These are phyloP conservation scores for Rhagonycha fulva DNA, from an alignment of 2,888 invertebrate genomes.

Conservation along the genomic window DNA sequence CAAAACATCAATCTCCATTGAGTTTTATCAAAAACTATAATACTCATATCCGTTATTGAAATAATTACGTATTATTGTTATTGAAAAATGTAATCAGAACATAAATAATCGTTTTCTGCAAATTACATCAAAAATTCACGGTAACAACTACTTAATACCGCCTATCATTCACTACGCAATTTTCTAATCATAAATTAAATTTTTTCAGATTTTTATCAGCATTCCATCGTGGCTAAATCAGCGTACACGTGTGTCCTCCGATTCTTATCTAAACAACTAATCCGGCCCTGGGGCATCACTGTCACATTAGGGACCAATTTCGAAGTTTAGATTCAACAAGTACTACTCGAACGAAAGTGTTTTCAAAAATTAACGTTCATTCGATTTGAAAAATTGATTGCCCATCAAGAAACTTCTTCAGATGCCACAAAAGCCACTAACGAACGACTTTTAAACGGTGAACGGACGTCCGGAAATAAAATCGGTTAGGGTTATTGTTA, in stretches of 20 bases:
- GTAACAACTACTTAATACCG: too few species aligned
- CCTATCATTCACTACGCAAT: too few species aligned
- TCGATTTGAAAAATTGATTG: background rate
- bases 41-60: background rate
- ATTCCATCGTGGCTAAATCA: too few species aligned
- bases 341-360: background rate
- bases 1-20: background rate
- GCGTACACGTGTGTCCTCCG: too few species aligned
- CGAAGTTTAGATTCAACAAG: background rate
- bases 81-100: background rate
- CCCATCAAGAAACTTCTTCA: background rate
- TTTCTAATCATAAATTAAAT: too few species aligned
- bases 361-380: background rate
- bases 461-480: conserved; percentile 33
- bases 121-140: background rate
- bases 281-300: too few species aligned
- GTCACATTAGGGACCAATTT: too few species aligned
- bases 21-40: background rate
- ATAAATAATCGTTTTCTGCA: background rate
- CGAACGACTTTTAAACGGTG: conserved; percentile 12
- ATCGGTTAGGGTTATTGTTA: conserved; percentile 32
- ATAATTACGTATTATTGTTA: background rate
- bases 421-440: background rate
- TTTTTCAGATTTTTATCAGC: too few species aligned
- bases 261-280: too few species aligned